A percentile compares a stretch with the other conserved stretches of the same genome.
phyloP scores from a whole-genome alignment of 2,888 invertebrate species.

The Harpalus rubripes region DNA sequence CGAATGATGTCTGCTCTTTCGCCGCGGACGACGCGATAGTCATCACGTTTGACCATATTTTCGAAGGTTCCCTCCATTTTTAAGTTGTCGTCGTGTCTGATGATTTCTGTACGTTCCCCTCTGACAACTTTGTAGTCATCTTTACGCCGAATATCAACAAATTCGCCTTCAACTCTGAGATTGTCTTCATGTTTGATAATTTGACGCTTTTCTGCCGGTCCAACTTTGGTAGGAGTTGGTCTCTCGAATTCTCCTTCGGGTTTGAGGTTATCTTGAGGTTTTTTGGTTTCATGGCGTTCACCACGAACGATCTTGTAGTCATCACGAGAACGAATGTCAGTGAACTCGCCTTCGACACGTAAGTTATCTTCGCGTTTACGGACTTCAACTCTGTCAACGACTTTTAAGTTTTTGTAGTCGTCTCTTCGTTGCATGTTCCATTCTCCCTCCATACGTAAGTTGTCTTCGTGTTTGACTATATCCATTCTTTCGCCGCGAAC shows the following conservation, averaged over 20 bases:
- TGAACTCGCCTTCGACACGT: constrained; percentile 81
- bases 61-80: constrained; percentile 84
- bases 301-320: constrained; percentile 79
- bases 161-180: constrained; percentile 80
- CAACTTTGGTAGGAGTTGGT: constrained; percentile 72
- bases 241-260: constrained; percentile 79
- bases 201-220: constrained; percentile 76
- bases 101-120: constrained; percentile 82
- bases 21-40: constrained; percentile 79
- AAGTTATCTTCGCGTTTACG: constrained; percentile 81
- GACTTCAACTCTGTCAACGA: constrained; percentile 81
- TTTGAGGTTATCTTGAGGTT: constrained; percentile 82
- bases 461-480: constrained; percentile 77
- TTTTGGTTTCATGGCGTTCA: constrained; percentile 74
- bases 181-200: constrained; percentile 79
- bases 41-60: constrained; percentile 79
- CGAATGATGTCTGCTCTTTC: constrained; percentile 81
- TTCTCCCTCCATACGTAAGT: constrained; percentile 80
- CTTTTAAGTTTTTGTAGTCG: constrained; percentile 75
- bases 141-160: constrained; percentile 78
- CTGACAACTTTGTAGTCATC: constrained; percentile 80
- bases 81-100: constrained; percentile 84
- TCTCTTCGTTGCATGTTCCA: constrained; percentile 73
- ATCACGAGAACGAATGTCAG: constrained; percentile 80
- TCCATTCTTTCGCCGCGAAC: constrained; percentile 81